phyloP scores from a whole-genome alignment of 2,888 invertebrate species.

The Subacronicta megacephala region DNA sequence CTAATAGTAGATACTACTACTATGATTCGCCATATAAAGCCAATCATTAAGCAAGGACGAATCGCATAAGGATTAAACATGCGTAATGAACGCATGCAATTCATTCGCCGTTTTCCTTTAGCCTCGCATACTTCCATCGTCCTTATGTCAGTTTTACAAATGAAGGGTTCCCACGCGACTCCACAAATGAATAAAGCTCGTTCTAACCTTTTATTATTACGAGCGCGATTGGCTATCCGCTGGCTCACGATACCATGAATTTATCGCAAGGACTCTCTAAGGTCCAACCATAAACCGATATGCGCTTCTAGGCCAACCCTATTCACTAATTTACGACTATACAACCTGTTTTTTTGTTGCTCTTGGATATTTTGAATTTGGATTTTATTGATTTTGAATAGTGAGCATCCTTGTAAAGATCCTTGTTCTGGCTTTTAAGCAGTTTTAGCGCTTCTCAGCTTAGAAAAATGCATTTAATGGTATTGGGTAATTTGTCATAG shows the following conservation, averaged over 20 bases:
- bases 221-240: conserved; percentile 70
- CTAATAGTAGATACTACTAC: conserved; percentile 5
- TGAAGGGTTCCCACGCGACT: conserved; percentile 66
- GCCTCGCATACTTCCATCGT: conserved; percentile 26
- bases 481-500: too few relatives aligned
- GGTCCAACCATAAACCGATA: conserved; percentile 62
- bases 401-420: conserved; percentile 58
- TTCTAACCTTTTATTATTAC: conserved; percentile 67
- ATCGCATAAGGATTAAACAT: conserved; percentile 25
- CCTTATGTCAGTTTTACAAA: conserved; percentile 47
- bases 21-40: conserved; percentile 19
- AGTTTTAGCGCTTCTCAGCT: conserved; percentile 26
- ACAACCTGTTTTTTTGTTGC: conserved; percentile 25
- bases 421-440: conserved; percentile 26
- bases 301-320: conserved; percentile 48
- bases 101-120: conserved; percentile 32
- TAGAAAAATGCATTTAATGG: too few relatives aligned
- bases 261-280: conserved; percentile 66
- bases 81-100: conserved; percentile 12
- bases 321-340: conserved; percentile 50
- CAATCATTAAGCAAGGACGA: conserved; percentile 33
- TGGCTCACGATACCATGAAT: conserved; percentile 68
- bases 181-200: conserved; percentile 59
- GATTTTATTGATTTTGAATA: conserved; percentile 76
- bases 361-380: conserved; percentile 62